Conservation (phyloP, 1,140 invertebrate species). For the Tigriopus japonicus region DNA sequence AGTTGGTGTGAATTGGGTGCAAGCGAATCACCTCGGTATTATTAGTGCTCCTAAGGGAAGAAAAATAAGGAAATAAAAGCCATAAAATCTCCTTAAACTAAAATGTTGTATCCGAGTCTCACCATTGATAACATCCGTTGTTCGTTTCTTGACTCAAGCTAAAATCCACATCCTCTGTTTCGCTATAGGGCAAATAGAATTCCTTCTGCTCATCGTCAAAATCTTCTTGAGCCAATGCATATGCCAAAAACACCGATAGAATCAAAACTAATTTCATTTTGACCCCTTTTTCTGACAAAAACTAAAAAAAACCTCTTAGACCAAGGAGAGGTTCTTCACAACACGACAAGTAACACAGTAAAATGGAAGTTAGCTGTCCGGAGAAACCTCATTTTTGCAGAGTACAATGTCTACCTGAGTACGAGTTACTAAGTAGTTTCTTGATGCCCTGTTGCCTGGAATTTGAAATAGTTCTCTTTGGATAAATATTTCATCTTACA, state of each 20-base stretch:
- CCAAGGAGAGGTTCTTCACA: too few species aligned
- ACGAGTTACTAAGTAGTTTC: too few species aligned
- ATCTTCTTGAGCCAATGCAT: background rate
- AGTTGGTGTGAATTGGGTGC: background rate
- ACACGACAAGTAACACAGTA: too few species aligned
- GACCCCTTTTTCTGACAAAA: background rate
- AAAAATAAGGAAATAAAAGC: background rate
- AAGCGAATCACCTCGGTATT: background rate
- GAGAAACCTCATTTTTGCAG: too few species aligned
- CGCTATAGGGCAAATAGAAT: constrained; percentile 6
- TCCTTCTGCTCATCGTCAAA: background rate
- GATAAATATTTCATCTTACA: too few species aligned
- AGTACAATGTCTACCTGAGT: too few species aligned
- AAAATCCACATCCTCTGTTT: constrained; percentile 10
- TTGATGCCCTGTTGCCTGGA: too few species aligned
- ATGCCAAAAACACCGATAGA: background rate
- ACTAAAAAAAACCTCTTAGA: too few species aligned
- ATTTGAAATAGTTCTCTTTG: too few species aligned
- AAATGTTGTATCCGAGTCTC: background rate
- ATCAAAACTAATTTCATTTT: background rate
- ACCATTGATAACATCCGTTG: constrained; percentile 9
- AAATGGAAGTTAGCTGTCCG: too few species aligned
- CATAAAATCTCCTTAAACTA: too few species aligned
- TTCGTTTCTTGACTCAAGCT: background rate
- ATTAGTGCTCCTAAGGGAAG: background rate